phyloP scores from a whole-genome alignment of 2,888 invertebrate genomes.

The Drosophila demipolita region DNA sequence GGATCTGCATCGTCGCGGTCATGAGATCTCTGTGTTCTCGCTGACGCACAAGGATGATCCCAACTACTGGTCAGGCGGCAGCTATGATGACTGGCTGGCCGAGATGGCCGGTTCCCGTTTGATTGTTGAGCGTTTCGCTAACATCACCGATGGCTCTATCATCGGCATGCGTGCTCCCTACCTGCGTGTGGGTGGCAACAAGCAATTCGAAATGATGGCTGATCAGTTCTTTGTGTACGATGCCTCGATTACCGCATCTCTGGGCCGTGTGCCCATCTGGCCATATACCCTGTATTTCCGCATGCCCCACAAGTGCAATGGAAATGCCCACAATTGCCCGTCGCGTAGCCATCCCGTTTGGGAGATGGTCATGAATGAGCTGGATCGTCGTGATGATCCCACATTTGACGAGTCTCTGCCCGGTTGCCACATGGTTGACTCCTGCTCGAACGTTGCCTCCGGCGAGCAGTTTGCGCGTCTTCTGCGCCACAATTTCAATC shows the following conservation, averaged over 20 bases:
- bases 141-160: conserved; percentile 96
- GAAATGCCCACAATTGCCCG: conserved; percentile 97
- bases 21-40: conserved; percentile 96
- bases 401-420: conserved; percentile 96
- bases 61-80: conserved; percentile 94
- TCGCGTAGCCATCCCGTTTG: conserved; percentile 96
- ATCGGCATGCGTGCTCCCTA: conserved; percentile 96
- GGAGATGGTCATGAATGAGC: conserved; percentile 98
- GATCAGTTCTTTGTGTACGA: conserved; percentile 98
- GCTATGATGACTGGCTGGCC: conserved; percentile 96
- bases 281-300: conserved; percentile 98
- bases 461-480: conserved; percentile 96
- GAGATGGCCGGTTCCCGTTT: conserved; percentile 97
- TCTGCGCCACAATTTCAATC: conserved; percentile 96
- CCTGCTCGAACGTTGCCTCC: conserved; percentile 95
- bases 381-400: conserved; percentile 96
- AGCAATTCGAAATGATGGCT: conserved; percentile 98
- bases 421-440: conserved; percentile 97
- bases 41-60: conserved; percentile 97
- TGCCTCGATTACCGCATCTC: conserved; percentile 96
- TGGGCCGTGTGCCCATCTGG: conserved; percentile 96
- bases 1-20: conserved; percentile 94
- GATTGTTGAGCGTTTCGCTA: conserved; percentile 94
- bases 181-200: conserved; percentile 95
- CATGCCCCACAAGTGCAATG: conserved; percentile 98